phyloP scores from a whole-genome alignment of 2,888 invertebrate species.

The Agelastica alni region DNA sequence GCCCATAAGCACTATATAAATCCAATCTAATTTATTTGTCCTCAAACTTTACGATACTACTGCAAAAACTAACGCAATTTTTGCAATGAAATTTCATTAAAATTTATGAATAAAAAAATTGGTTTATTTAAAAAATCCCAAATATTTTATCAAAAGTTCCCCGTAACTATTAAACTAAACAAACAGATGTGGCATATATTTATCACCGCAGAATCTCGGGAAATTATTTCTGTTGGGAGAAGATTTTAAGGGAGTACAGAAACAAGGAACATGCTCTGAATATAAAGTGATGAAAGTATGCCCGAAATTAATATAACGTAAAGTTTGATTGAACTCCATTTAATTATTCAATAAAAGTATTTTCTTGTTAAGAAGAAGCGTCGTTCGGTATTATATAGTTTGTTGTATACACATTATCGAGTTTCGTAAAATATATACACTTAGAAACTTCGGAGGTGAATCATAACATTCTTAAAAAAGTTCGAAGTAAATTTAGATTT shows the following conservation, averaged over 20 bases:
- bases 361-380: constrained; percentile 14
- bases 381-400: neutral
- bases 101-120: no score
- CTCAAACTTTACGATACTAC: no score
- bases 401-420: constrained; percentile 1
- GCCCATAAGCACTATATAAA: no score
- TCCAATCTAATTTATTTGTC: no score
- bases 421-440: neutral
- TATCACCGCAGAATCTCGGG: constrained; percentile 2
- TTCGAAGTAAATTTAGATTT: no score
- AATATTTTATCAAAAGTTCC: no score
- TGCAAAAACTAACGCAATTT: no score
- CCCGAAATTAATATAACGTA: constrained; percentile 19
- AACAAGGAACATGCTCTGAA: constrained; percentile 11
- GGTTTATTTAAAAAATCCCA: no score
- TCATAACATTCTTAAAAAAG: neutral
- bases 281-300: constrained; percentile 20
- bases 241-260: constrained; percentile 6
- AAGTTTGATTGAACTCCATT: constrained; percentile 22
- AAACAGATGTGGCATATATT: constrained; percentile 10
- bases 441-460: neutral
- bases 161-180: no score
- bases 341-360: constrained; percentile 25
- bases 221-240: constrained; percentile 10
- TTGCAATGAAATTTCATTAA: no score